Conservation (phyloP, 2,888 invertebrate species). For the Phorcus lineatus region DNA sequence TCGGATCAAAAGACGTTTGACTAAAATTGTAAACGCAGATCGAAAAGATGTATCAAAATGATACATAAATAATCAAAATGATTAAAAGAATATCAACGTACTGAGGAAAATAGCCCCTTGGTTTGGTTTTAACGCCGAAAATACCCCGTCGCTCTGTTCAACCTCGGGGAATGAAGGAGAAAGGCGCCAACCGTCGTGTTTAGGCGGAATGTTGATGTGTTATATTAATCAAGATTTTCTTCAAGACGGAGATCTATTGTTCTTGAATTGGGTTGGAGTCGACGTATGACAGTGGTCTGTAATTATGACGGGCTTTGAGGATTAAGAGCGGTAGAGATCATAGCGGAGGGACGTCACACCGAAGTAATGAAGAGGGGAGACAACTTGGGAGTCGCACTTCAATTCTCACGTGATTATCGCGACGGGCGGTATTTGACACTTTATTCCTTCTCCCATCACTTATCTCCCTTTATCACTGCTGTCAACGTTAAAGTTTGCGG, state of each 20-base stretch:
- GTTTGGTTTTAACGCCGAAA: no score
- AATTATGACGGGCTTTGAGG: neutral
- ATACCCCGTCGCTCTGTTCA: no score
- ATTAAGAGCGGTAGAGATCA: neutral
- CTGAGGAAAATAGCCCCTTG: no score
- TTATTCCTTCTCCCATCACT: neutral
- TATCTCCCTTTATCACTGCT: neutral
- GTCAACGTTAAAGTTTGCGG: no score
- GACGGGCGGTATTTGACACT: neutral
- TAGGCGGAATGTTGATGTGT: no score
- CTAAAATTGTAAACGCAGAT: no score
- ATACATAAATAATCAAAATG: no score
- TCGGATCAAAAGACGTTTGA: no score
- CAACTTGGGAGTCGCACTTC: constrained; percentile 15
- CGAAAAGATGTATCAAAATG: no score
- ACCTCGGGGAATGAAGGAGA: no score
- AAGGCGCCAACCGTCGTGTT: no score
- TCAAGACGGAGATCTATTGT: neutral
- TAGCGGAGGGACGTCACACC: neutral
- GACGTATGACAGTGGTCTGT: neutral
- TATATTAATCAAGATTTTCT: constrained; percentile 2
- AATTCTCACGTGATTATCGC: constrained; percentile 19
- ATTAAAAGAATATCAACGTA: no score
- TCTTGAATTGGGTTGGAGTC: neutral
- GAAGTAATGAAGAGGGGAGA: constrained; percentile 21